Percentiles rank a stretch among this genome's conserved stretches.
phyloP scores from a whole-genome alignment of 2,888 invertebrate species.

The Pseudanteris insignis region DNA sequence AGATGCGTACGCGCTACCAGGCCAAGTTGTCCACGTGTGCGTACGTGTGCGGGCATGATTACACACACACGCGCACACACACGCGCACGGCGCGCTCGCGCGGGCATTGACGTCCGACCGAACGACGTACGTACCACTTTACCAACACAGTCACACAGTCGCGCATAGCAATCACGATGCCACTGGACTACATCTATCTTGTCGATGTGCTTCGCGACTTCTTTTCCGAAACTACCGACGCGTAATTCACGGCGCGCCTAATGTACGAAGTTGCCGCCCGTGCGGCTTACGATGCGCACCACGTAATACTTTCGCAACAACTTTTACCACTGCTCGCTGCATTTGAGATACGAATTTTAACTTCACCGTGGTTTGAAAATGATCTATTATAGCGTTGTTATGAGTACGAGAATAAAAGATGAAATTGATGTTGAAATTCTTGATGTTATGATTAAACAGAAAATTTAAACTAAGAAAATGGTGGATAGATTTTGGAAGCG shows the following conservation, averaged over 20 bases:
- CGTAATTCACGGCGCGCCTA: slow-evolving; percentile 8
- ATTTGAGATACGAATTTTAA: too few relatives aligned
- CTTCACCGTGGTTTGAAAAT: too few relatives aligned
- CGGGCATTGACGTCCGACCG: slow-evolving; percentile 41
- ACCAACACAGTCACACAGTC: slow-evolving; percentile 7
- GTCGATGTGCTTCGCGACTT: slow-evolving; percentile 21
- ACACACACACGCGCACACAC: neutral
- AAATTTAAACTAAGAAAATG: too few relatives aligned
- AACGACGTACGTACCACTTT: slow-evolving; percentile 30
- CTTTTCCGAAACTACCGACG: slow-evolving; percentile 18
- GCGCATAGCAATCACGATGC: slow-evolving; percentile 28
- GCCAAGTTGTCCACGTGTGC: too few relatives aligned
- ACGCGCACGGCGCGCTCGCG: slow-evolving; percentile 12
- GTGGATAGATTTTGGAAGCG: too few relatives aligned
- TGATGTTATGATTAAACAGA: too few relatives aligned
- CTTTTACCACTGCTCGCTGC: too few relatives aligned
- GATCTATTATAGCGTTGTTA: too few relatives aligned
- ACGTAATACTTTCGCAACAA: too few relatives aligned
- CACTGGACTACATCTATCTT: slow-evolving; percentile 31
- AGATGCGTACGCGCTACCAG: too few relatives aligned
- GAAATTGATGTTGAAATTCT: too few relatives aligned
- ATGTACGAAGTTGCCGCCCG: slow-evolving; percentile 15
- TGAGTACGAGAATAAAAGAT: too few relatives aligned
- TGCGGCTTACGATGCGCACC: slow-evolving; percentile 6
- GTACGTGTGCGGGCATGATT: neutral